Base-by-base conservation (phyloP, 2,113 vertebrate species). In the Brachyhypopomus occidentalis region DNA sequence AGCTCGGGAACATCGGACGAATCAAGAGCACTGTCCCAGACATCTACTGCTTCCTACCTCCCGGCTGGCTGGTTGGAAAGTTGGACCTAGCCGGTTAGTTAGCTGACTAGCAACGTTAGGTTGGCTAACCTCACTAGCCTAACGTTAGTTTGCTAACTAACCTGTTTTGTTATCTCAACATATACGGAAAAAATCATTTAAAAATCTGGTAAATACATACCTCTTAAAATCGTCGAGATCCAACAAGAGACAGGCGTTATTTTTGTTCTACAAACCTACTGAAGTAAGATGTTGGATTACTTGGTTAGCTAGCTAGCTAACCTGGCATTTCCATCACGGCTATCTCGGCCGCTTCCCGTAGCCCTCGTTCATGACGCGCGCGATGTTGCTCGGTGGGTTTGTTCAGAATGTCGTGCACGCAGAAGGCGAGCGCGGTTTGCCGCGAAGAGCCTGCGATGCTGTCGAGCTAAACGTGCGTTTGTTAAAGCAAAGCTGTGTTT, bases 251-350 rank as follows among this genome's bases (percentile, higher is more conserved):
- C 72, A 23, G 41, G 3, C 8, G 78, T 74, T 71, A 25, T 36
- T 79, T 70, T 59, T 5, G 30, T 25, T n/a, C n/a, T n/a, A n/a
- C 4, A 75, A 63, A 4, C 58, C n/a, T 25, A n/a, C 12, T 23
- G 22, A 64, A 63, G 63, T 56, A 60, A 45, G 2, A 67, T 12
- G 66, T 72, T 79, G 55, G 67, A 52, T 79, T 45, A 71, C 41
- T 60, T 11, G 23, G 77, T 41, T 71, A 72, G 77, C 77, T 38
- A 60, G 41, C 19, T 60, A 52, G 45, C 45, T 52, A 52, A 52
- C 45, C 12, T 69, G 9, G 67, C 16, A 30, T 79, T 79, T 72
- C 72, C 77, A 71, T 70, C 55, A 71, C 66, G 30, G 45, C 77
- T 79, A 38, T 79, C 67, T 52, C 9, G 72, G 9, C 17, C 25